phyloP scores from a whole-genome alignment of 2,113 vertebrate genomes.

The Suncus etruscus region DNA sequence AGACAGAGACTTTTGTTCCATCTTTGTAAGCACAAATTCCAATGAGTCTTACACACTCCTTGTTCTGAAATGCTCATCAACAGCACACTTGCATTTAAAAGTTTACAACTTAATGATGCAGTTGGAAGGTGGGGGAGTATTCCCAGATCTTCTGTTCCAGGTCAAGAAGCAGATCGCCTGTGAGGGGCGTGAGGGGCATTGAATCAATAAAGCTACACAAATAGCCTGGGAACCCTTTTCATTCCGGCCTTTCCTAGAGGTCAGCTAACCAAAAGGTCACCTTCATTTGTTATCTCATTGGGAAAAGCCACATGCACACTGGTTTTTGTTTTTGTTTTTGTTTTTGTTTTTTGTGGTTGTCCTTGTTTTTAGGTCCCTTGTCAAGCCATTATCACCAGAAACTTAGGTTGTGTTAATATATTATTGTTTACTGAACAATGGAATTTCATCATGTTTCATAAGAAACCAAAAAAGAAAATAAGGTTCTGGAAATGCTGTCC shows the following conservation, averaged over 20 bases:
- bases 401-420: neutral
- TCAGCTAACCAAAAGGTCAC: neutral
- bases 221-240: neutral
- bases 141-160: slow-evolving; percentile 32
- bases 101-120: slow-evolving; percentile 42
- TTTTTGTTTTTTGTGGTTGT: neutral
- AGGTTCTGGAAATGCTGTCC: neutral
- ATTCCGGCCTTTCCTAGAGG: neutral
- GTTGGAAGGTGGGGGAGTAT: slow-evolving; percentile 10
- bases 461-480: slow-evolving; percentile 44
- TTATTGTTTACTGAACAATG: neutral
- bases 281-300: neutral
- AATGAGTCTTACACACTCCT: neutral
- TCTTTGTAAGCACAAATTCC: slow-evolving; percentile 57
- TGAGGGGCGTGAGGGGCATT: neutral
- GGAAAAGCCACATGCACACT: neutral
- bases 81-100: slow-evolving; percentile 37
- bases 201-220: neutral
- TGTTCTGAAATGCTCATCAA: slow-evolving; percentile 71
- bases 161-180: slow-evolving; percentile 58
- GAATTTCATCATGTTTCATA: slow-evolving; percentile 11
- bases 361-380: slow-evolving; percentile 18
- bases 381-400: neutral
- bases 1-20: slow-evolving; percentile 68
- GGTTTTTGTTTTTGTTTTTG: neutral